A percentile compares a stretch with the other conserved stretches of the same genome.
Conservation (phyloP, 2,888 invertebrate species). For the Stramonita haemastoma region DNA sequence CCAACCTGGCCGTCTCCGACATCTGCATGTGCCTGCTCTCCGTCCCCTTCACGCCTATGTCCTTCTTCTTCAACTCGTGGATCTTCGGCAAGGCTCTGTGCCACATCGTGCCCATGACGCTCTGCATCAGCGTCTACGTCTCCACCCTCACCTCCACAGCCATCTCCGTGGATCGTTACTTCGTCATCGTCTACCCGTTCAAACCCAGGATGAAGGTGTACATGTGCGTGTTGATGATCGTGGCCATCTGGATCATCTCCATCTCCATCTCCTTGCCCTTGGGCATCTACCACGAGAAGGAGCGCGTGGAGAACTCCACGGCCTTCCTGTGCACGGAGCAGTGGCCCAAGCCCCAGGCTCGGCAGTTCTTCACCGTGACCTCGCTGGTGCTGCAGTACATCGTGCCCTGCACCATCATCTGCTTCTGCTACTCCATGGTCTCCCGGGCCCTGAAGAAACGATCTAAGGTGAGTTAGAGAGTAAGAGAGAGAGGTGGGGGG, state of each 20-base stretch:
- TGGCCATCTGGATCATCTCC: constrained; percentile 93
- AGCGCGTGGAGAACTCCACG: constrained; percentile 55
- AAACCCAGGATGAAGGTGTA: constrained; percentile 92
- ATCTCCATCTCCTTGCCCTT: constrained; percentile 93
- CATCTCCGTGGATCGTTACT: constrained; percentile 97
- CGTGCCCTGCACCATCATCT: constrained; percentile 94
- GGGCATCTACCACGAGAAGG: constrained; percentile 83
- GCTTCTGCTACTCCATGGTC: constrained; percentile 95
- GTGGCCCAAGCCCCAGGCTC: constrained; percentile 91
- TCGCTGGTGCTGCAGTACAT: constrained; percentile 95
- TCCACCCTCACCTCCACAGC: constrained; percentile 97
- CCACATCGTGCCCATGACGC: constrained; percentile 90
- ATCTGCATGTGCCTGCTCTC: constrained; percentile 94
- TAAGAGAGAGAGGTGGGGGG: not conserved
- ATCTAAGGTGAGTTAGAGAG: constrained; percentile 81
- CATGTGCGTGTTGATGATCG: constrained; percentile 90
- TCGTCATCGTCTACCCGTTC: constrained; percentile 97
- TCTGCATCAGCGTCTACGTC: constrained; percentile 96
- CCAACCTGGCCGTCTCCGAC: constrained; percentile 96
- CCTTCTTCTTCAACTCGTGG: constrained; percentile 94
- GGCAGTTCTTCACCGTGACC: constrained; percentile 88
- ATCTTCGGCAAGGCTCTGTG: constrained; percentile 93
- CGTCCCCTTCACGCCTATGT: constrained; percentile 97
- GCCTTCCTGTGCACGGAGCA: constrained; percentile 80
- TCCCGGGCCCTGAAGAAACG: constrained; percentile 91